Percentiles rank a stretch among this genome's conserved stretches.
Evolutionary conservation across 2,797 vertebrate genomes (phyloP).

Genomic region (Otolemur crassicaudatus): DNA sequence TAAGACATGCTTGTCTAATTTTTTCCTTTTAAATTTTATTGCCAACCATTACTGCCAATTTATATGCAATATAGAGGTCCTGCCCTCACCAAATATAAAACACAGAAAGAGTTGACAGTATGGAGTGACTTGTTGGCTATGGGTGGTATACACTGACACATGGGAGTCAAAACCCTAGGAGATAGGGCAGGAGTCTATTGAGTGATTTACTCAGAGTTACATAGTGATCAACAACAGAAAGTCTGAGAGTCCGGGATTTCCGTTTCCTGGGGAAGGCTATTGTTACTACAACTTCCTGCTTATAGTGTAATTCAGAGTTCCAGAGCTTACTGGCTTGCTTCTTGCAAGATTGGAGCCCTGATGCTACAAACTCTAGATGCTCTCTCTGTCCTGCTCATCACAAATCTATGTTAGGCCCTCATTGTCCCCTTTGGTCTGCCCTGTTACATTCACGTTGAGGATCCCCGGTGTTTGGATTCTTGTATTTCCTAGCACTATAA

Average conservation of each 20-base stretch:
- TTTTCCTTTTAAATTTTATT: neutral
- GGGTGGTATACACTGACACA: neutral
- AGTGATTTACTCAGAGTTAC: neutral
- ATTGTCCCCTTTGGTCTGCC: neutral
- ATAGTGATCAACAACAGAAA: neutral
- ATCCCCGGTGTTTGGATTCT: neutral
- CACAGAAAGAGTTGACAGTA: neutral
- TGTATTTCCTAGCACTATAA: neutral
- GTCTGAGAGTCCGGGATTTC: neutral
- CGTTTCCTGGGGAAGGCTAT: neutral
- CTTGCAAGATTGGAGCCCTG: neutral
- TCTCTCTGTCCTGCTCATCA: neutral
- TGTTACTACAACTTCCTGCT: neutral
- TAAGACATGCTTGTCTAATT: neutral
- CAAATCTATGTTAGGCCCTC: rapidly evolving
- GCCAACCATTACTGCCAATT: conserved; percentile 7
- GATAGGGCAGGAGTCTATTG: neutral
- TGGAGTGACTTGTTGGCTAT: neutral
- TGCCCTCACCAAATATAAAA: neutral
- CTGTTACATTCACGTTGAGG: neutral
- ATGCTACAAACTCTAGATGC: neutral
- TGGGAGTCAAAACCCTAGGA: neutral
- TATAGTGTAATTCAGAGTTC: neutral
- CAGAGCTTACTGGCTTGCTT: neutral
- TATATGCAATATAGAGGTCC: neutral